These are phyloP conservation scores for Ormyrus nitidulus DNA, from an alignment of 2,888 invertebrate genomes.

Conservation along the genomic window DNA sequence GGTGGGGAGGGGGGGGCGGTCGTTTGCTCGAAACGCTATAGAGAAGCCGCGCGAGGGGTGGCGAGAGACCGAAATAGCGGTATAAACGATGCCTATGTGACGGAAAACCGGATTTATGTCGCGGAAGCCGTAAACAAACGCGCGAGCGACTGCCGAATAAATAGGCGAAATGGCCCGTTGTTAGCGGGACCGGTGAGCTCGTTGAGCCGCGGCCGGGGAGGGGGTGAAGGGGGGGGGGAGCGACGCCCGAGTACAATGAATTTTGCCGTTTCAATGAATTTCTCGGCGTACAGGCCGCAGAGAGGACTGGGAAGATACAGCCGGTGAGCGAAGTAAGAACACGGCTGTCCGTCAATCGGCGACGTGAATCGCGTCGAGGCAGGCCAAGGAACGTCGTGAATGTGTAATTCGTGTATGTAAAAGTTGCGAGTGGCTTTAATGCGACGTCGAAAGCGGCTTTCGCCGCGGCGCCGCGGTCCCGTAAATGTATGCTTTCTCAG, in stretches of 20 bases:
- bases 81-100: conserved; percentile 66
- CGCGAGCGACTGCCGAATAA: conserved; percentile 56
- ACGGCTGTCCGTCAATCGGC: no score
- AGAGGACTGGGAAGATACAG: no score
- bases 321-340: no score
- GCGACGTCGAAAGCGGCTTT: no score
- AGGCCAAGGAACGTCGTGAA: not conserved
- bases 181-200: conserved; percentile 8
- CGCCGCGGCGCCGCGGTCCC: no score
- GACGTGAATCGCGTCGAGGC: no score
- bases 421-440: not conserved
- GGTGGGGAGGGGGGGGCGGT: not conserved
- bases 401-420: not conserved
- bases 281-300: not conserved
- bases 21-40: no score
- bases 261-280: conserved; percentile 27
- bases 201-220: not conserved
- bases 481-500: not conserved
- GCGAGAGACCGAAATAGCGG: conserved; percentile 58
- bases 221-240: conserved; percentile 10
- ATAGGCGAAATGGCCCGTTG: conserved; percentile 59
- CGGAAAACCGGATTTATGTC: conserved; percentile 67
- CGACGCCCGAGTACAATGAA: conserved; percentile 12
- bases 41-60: no score
- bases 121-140: conserved; percentile 66